Percentiles rank a stretch among this genome's conserved stretches.
phyloP scores from a whole-genome alignment of 2,113 vertebrate genomes.

The Sylvilagus bachmani region DNA sequence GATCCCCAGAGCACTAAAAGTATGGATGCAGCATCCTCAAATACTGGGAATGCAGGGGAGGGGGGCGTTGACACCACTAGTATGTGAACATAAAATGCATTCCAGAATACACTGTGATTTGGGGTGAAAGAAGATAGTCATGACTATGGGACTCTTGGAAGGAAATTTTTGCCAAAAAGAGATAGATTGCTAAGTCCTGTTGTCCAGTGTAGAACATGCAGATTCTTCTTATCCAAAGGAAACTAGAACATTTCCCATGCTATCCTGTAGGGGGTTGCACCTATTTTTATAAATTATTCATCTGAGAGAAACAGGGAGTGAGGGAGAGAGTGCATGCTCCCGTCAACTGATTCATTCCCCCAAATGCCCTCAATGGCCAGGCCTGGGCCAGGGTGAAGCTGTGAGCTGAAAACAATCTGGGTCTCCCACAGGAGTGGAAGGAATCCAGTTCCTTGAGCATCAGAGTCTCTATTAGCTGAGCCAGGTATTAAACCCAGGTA shows the following conservation, averaged over 20 bases:
- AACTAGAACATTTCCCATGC: not conserved
- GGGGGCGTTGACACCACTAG: not conserved
- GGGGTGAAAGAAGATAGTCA: not conserved
- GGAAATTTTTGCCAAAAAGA: conserved; percentile 40
- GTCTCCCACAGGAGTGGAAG: too few relatives aligned
- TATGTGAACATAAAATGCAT: not conserved
- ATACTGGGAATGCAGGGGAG: not conserved
- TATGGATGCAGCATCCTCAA: not conserved
- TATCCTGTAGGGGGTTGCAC: not conserved
- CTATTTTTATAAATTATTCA: not conserved
- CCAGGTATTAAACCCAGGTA: too few relatives aligned
- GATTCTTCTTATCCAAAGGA: not conserved
- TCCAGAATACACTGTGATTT: not conserved
- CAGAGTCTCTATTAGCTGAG: too few relatives aligned
- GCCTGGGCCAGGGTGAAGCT: too few relatives aligned
- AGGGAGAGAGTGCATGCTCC: too few relatives aligned
- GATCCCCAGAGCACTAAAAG: not conserved
- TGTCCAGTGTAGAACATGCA: not conserved
- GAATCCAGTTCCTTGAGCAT: too few relatives aligned
- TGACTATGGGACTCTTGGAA: not conserved
- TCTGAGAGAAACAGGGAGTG: not conserved
- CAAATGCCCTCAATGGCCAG: too few relatives aligned
- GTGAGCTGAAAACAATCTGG: too few relatives aligned
- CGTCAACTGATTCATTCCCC: too few relatives aligned
- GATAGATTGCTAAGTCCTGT: not conserved